Percentiles rank a stretch among this genome's conserved stretches.
Conservation (phyloP, 2,888 invertebrate genomes). For the Germaria angustata region DNA sequence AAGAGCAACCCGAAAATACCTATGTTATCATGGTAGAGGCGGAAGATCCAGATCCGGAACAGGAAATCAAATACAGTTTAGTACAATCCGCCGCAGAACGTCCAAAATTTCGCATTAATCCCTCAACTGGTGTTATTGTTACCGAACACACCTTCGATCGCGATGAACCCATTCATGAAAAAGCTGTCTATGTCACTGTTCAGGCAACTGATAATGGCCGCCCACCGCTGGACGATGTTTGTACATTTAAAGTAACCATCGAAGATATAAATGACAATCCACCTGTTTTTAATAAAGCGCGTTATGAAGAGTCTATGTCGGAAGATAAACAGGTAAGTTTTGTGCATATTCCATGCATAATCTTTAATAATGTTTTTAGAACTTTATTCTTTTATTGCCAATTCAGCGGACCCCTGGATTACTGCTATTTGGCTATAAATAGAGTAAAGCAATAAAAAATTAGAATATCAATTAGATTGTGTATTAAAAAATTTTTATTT, state of each 20-base stretch:
- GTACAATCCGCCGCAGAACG: conserved; percentile 87
- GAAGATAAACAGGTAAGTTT: conserved; percentile 85
- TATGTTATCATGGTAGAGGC: conserved; percentile 83
- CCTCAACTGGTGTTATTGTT: conserved; percentile 87
- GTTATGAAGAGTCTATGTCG: conserved; percentile 88
- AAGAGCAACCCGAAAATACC: conserved; percentile 87
- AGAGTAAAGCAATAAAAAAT: conserved; percentile 1
- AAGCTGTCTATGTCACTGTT: conserved; percentile 91
- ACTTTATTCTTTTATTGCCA: conserved; percentile 61
- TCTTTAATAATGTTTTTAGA: not conserved
- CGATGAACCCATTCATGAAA: conserved; percentile 92
- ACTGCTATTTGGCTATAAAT: conserved; percentile 72
- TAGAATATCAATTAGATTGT: no score
- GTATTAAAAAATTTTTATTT: no score
- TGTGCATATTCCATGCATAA: not conserved
- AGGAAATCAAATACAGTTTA: conserved; percentile 91
- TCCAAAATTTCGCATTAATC: conserved; percentile 89
- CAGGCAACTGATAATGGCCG: conserved; percentile 95
- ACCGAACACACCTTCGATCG: conserved; percentile 92
- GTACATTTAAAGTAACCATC: conserved; percentile 94
- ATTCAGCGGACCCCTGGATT: conserved; percentile 76
- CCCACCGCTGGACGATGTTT: conserved; percentile 94
- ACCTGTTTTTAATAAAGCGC: conserved; percentile 81
- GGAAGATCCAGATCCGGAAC: conserved; percentile 84
- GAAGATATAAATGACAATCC: conserved; percentile 96